Percentiles rank a stretch among this genome's conserved stretches.
These are phyloP conservation scores for Megalonaias nervosa DNA, from an alignment of 1,140 invertebrate genomes.

Conservation along the genomic window DNA sequence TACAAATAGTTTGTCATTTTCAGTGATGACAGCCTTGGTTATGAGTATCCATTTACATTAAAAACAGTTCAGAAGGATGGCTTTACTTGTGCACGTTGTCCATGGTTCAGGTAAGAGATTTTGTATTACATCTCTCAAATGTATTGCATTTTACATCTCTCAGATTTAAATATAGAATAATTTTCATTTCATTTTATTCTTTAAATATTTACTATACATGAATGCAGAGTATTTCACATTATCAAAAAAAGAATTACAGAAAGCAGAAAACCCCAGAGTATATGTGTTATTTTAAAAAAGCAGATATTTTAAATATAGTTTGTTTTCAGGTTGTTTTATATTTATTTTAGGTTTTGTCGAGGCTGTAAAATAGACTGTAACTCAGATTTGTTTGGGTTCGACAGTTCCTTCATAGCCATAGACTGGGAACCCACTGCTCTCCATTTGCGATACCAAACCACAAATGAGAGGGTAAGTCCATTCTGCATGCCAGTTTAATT, in stretches of 20 bases:
- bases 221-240: background rate
- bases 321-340: background rate
- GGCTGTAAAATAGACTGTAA: slow-evolving; percentile 86
- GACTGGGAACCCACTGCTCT: slow-evolving; percentile 94
- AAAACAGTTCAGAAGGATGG: slow-evolving; percentile 82
- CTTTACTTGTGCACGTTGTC: slow-evolving; percentile 84
- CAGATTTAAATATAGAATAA: too few species aligned
- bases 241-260: background rate
- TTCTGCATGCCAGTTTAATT: background rate
- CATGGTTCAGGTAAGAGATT: slow-evolving; percentile 79
- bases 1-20: slow-evolving; percentile 35
- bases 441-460: slow-evolving; percentile 88
- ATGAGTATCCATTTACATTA: slow-evolving; percentile 90
- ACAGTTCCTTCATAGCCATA: slow-evolving; percentile 78
- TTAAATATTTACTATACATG: background rate
- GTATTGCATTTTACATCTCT: background rate
- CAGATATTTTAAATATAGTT: background rate
- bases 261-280: background rate
- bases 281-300: background rate
- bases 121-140: slow-evolving; percentile 1
- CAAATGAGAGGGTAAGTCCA: slow-evolving; percentile 80
- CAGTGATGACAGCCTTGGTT: slow-evolving; percentile 91
- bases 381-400: slow-evolving; percentile 73
- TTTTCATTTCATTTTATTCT: background rate
- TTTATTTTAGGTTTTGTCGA: slow-evolving; percentile 78